Evolutionary conservation across 2,888 invertebrate species (phyloP), one percentile per base, ranked within the genome.

Genomic region (Coelinius sp.): DNA sequence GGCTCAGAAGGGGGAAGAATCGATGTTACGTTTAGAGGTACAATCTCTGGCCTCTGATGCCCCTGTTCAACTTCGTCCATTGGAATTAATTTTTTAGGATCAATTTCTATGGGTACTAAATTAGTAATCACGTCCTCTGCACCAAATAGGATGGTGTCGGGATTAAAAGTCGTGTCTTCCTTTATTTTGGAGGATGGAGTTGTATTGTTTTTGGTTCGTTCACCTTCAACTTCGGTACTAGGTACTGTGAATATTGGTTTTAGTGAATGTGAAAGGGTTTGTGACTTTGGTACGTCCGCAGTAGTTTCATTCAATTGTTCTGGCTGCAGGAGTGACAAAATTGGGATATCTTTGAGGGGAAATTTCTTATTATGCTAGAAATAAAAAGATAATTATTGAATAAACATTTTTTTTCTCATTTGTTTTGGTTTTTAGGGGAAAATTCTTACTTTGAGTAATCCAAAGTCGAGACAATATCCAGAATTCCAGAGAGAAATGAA

Each of bases 121-220:
- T n/a, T n/a, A 17, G 38, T 25, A 35, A n/a, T 14, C 12, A 64
- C 7, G 4, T 22, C 22, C 14, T 62, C 52, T 41, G 67, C 56
- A n/a, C 69, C 24, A 14, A 52, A 65, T 22, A 73, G 38, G n/a
- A 68, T 31, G n/a, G 46, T 24, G 22, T 75, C 66, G 6, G 75
- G 75, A 46, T 68, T 41, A 25, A 75, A 75, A 14, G 71, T 73
- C 14, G 65, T 44, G 12, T 56, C 59, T 31, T 68, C 70, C 17
- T 22, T 31, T n/a, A 67, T 53, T 3, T 38, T 17, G 14, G 27
- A 25, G 17, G 59, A n/a, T 38, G 31, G 25, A 14, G n/a, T 20
- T 44, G 17, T 49, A 35, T 56, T 25, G 7, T 71, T 31, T 35
- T 63, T 17, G 2, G n/a, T 7, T 27, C 3, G 0, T 56, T 68